phyloP scores from a whole-genome alignment of 2,113 vertebrate genomes.

The Rhinolophus sinicus region DNA sequence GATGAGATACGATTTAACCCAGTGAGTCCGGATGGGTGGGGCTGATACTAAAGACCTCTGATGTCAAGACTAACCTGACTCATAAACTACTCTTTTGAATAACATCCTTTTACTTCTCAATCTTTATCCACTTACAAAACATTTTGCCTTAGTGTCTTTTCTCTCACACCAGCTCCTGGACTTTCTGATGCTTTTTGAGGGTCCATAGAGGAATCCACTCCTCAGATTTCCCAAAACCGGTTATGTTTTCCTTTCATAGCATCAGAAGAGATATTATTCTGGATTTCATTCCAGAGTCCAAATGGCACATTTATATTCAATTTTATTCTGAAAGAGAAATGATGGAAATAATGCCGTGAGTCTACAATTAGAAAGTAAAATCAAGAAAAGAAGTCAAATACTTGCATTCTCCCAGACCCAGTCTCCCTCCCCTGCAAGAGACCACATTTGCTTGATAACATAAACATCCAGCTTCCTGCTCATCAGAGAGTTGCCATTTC shows the following conservation, averaged over 20 bases:
- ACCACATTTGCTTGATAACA: no score
- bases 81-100: constrained; percentile 34
- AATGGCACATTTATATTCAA: background rate
- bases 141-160: background rate
- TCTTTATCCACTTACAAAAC: background rate
- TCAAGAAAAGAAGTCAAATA: background rate
- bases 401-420: background rate
- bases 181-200: background rate
- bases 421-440: background rate
- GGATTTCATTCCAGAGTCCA: background rate
- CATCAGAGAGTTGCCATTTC: background rate
- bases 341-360: background rate
- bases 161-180: background rate
- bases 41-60: background rate
- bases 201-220: background rate
- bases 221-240: background rate
- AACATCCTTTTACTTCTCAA: constrained; percentile 34
- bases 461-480: background rate
- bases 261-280: background rate
- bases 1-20: constrained; percentile 55
- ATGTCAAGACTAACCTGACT: constrained; percentile 59
- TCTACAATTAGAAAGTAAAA: background rate
- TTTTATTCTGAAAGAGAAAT: background rate
- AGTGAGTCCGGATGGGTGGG: constrained; percentile 69
- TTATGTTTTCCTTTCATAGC: background rate